Conservation (phyloP, 1,140 invertebrate species). For the Rhizoglyphus robini region DNA sequence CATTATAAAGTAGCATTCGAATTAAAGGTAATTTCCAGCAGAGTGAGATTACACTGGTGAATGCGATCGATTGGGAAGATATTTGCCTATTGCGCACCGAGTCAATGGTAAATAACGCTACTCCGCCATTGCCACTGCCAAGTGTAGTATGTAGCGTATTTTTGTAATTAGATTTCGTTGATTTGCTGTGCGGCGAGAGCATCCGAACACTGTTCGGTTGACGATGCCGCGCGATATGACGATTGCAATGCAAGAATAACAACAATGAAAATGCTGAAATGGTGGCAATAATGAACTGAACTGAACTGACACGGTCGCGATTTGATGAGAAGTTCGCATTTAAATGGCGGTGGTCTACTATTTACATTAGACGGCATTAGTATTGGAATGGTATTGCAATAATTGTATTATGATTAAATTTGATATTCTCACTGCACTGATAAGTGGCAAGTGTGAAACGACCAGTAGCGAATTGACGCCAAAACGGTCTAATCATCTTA, state of each 20-base stretch:
- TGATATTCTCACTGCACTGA: background rate
- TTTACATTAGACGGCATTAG: too few species aligned
- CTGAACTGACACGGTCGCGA: constrained; percentile 1
- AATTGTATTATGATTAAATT: constrained; percentile 15
- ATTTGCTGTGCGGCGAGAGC: too few species aligned
- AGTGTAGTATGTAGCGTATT: too few species aligned
- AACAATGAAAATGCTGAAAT: background rate
- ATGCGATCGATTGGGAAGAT: background rate
- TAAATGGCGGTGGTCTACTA: background rate
- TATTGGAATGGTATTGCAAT: background rate
- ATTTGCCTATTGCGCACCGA: background rate
- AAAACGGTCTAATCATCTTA: background rate
- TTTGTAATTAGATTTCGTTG: too few species aligned
- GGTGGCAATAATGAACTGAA: constrained; percentile 8
- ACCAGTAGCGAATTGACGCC: background rate
- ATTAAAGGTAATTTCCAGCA: constrained; percentile 12
- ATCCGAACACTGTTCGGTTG: too few species aligned
- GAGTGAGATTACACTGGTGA: constrained; percentile 7
- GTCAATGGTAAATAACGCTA: too few species aligned
- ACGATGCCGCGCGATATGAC: too few species aligned
- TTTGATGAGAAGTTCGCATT: constrained; percentile 9
- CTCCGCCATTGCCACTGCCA: too few species aligned
- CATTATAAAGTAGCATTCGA: too few species aligned
- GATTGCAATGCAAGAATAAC: too few species aligned
- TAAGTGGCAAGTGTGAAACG: background rate